Evolutionary conservation across 2,797 vertebrate species (phyloP).

Genomic region (Rhabdomys pumilio): DNA sequence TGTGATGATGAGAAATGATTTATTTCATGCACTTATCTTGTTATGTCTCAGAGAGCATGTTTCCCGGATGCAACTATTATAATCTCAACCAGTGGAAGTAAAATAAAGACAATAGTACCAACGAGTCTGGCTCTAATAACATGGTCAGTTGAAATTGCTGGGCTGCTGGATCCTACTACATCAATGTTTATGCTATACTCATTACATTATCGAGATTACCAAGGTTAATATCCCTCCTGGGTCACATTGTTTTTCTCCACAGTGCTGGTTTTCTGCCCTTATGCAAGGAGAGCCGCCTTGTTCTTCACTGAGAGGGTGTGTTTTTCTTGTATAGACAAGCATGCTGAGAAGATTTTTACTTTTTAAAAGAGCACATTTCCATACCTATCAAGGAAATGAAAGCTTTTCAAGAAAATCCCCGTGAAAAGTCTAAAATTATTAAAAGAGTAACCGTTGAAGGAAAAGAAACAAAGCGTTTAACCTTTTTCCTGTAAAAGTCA

Average conservation of each 20-base stretch:
- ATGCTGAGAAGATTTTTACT: constrained; percentile 70
- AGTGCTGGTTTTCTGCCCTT: not conserved
- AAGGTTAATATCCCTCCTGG: not conserved
- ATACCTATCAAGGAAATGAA: constrained; percentile 82
- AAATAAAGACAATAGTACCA: not conserved
- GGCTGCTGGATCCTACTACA: not conserved
- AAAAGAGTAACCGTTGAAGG: constrained; percentile 75
- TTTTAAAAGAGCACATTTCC: constrained; percentile 80
- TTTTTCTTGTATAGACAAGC: constrained; percentile 70
- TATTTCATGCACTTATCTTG: not conserved
- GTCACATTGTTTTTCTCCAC: not conserved
- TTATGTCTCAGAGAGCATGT: not conserved
- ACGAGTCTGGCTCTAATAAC: not conserved
- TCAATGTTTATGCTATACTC: constrained; percentile 2
- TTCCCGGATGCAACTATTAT: not conserved
- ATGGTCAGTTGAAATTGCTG: not conserved
- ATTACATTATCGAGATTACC: not conserved
- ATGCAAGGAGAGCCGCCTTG: not conserved
- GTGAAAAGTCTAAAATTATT: constrained; percentile 77
- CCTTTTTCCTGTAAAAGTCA: constrained; percentile 79
- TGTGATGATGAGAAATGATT: constrained; percentile 6
- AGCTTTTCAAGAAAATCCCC: constrained; percentile 78
- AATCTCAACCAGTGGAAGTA: not conserved
- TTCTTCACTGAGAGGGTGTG: constrained; percentile 59
- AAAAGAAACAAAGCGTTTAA: constrained; percentile 80